Conservation (phyloP, 2,113 vertebrate genomes). For the Isurus oxyrinchus region DNA sequence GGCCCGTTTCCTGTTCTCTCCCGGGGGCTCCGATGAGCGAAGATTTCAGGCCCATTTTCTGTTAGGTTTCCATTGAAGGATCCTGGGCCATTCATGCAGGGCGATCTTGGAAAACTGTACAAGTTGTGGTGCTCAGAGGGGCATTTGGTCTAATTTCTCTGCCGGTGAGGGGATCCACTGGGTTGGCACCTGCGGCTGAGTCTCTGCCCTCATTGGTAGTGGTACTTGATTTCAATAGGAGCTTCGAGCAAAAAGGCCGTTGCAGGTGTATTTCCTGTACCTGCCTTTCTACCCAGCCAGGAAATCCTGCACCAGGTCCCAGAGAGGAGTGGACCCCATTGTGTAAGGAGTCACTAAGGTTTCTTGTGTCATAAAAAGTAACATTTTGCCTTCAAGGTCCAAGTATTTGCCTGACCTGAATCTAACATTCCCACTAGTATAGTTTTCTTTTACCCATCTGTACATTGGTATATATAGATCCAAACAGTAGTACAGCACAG, state of each 20-base stretch:
- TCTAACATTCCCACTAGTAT: too few species aligned
- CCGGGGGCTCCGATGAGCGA: too few species aligned
- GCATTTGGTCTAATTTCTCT: neutral
- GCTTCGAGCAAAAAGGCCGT: neutral
- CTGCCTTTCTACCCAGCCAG: neutral
- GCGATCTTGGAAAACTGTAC: neutral
- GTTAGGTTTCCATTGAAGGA: too few species aligned
- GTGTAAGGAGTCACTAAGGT: too few species aligned
- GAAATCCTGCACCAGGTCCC: neutral
- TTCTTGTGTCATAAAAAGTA: too few species aligned
- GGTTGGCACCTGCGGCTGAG: neutral
- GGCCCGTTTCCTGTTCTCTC: too few species aligned
- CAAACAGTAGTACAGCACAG: too few species aligned
- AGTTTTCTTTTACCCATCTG: too few species aligned
- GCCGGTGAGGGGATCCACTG: neutral
- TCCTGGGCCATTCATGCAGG: neutral
- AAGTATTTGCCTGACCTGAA: too few species aligned
- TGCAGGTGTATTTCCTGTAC: too few species aligned
- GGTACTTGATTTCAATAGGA: neutral
- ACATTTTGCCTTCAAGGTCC: neutral
- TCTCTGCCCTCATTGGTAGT: neutral
- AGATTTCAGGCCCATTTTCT: too few species aligned
- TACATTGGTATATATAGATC: too few species aligned
- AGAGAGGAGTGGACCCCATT: neutral
- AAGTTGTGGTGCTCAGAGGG: neutral